A percentile compares a stretch with the other conserved stretches of the same genome.
Conservation (phyloP, 2,797 vertebrate genomes). For the Cephalopachus bancanus region DNA sequence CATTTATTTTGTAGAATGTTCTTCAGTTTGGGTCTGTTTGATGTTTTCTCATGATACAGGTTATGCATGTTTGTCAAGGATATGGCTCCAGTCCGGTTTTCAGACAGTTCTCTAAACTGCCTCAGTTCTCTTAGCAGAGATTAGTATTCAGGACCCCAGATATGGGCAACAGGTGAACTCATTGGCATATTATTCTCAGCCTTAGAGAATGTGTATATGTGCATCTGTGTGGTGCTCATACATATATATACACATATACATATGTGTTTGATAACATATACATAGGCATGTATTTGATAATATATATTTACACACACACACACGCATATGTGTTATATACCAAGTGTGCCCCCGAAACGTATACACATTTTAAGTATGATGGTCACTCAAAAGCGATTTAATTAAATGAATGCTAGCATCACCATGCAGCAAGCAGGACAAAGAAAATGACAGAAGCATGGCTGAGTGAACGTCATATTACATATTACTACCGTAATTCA, state of each 20-base stretch:
- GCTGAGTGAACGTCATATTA: too few species aligned
- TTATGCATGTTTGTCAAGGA: not conserved
- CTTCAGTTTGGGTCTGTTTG: not conserved
- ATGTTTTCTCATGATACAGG: not conserved
- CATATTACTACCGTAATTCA: too few species aligned
- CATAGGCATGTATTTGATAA: not conserved
- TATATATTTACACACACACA: not conserved
- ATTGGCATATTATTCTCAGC: accelerated
- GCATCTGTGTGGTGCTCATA: not conserved
- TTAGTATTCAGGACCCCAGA: not conserved
- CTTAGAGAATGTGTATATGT: not conserved
- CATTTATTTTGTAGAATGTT: conserved; percentile 8
- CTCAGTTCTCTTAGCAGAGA: not conserved
- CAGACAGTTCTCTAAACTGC: not conserved
- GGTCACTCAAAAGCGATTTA: too few species aligned
- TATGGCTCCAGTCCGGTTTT: not conserved
- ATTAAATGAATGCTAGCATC: too few species aligned
- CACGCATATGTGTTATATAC: not conserved
- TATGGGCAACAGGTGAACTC: not conserved
- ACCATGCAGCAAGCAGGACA: too few species aligned
- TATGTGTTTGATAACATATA: not conserved
- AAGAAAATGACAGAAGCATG: too few species aligned
- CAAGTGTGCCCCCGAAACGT: too few species aligned
- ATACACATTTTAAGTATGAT: too few species aligned
- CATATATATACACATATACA: accelerated